phyloP scores from a whole-genome alignment of 2,113 vertebrate species.

The Salvator merianae region DNA sequence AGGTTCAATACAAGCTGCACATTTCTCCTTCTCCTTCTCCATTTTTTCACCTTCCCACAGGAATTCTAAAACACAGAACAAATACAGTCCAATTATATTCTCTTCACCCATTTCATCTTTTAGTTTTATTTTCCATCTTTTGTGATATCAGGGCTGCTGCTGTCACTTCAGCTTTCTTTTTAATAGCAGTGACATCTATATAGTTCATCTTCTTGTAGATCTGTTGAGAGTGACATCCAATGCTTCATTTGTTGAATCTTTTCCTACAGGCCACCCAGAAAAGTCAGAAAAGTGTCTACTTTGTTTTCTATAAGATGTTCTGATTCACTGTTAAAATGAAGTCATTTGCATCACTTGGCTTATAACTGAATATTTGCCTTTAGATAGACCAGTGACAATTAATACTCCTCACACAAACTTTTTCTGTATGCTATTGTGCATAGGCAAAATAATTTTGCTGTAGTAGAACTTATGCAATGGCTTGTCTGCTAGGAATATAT shows the following conservation, averaged over 20 bases:
- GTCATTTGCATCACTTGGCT: background rate
- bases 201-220: conserved; percentile 37
- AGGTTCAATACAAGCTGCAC: background rate
- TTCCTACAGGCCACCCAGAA: conserved; percentile 16
- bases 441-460: too few relatives aligned
- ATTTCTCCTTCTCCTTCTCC: conserved; percentile 16
- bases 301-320: conserved; percentile 23
- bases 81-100: conserved; percentile 17
- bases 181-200: conserved; percentile 19
- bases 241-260: background rate
- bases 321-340: conserved; percentile 32
- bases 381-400: background rate
- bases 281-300: background rate
- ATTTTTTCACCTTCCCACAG: background rate
- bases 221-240: background rate
- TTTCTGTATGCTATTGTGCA: too few relatives aligned
- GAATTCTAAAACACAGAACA: conserved; percentile 38
- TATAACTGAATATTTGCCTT: background rate
- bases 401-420: conserved; percentile 17
- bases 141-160: conserved; percentile 35
- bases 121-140: conserved; percentile 19
- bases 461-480: background rate
- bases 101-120: conserved; percentile 10
- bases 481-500: background rate
- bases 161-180: conserved; percentile 33